Evolutionary conservation across 23 tunicate genomes (phyloP), one percentile per base, ranked within the genome.

Genomic region (Halocynthia aurantium): DNA sequence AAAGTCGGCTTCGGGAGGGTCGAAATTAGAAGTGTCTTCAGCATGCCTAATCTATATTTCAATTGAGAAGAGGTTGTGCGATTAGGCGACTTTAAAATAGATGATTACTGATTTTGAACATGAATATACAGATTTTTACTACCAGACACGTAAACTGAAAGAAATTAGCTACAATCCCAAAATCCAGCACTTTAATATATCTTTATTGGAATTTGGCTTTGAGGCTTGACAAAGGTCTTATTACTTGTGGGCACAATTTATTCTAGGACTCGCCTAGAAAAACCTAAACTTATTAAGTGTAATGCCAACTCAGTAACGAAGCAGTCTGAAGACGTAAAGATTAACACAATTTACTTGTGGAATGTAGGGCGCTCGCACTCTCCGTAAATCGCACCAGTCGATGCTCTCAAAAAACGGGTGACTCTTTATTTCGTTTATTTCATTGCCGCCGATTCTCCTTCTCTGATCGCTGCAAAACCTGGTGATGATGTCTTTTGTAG

Each of bases 1-100:
- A 0, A 53, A 62, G 57, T 74, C 78, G 44, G 44, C 44, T 31
- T 31, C 44, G 1, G 78, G 92, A 21, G 62, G 83, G 87, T 92
- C 98, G 51, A 86, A 92, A 79, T 92, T 92, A 6, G 98, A 86
- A 7, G 98, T 86, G 88, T 86, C 92, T 52, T 92, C 98, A 7
- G 88, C 86, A 62, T 73, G 83, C 70, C 82, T 77, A 73, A 86
- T 86, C 92, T 86, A 68, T 50, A 53, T 18, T 31, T 31, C 44
- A 31, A 31, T 31, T 31, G 44, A 31, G 44, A 31, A 31, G 4
- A 31, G 44, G 4, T 31, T 31, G 4, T n/a, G n/a, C n/a, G n/a
- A n/a, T n/a, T n/a, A 31, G 1, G 44, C 44, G 44, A 31, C 4
- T 31, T 31, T 4, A 31, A 31, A 31, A 31, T 31, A 31, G 44